Conservation (phyloP, 2,888 invertebrate genomes). For the Matsumyia berberina region DNA sequence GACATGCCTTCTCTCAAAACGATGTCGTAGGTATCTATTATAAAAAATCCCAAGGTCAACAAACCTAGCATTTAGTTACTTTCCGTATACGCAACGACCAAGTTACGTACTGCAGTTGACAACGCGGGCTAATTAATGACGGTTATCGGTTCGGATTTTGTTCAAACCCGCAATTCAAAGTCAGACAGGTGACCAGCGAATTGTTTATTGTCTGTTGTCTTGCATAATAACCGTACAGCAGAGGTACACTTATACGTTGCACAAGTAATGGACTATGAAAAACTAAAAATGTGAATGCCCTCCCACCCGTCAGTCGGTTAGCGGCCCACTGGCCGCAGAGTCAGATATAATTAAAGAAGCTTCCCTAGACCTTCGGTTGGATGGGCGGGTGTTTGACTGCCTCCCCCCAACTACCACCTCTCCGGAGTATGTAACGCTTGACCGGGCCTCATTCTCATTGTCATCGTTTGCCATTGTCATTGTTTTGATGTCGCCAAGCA, state of each 20-base stretch:
- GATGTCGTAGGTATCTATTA: not conserved
- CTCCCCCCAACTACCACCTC: constrained; percentile 1
- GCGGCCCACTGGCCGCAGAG: not conserved
- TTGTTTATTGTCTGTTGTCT: constrained; percentile 36
- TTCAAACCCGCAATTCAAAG: constrained; percentile 37
- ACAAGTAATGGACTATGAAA: constrained; percentile 41
- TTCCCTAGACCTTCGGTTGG: constrained; percentile 44
- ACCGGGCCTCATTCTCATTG: constrained; percentile 62
- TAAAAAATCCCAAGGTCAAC: not conserved
- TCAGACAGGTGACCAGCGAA: constrained; percentile 47
- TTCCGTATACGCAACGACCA: not conserved
- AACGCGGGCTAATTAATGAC: constrained; percentile 10
- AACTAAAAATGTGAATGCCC: constrained; percentile 3
- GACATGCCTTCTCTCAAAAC: too few relatives aligned
- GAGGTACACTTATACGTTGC: constrained; percentile 25
- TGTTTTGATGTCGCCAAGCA: constrained; percentile 55
- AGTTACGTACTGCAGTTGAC: not conserved
- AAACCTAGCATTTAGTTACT: not conserved
- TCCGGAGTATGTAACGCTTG: constrained; percentile 41
- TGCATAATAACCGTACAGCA: constrained; percentile 38
- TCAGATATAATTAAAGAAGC: constrained; percentile 31
- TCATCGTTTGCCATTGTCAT: constrained; percentile 62
- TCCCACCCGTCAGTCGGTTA: constrained; percentile 1
- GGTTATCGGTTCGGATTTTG: constrained; percentile 23
- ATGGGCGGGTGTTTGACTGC: constrained; percentile 29